Percentiles rank a stretch among this genome's conserved stretches.
Conservation (phyloP, 2,888 invertebrate genomes). For the Sphaerophoria taeniata region DNA sequence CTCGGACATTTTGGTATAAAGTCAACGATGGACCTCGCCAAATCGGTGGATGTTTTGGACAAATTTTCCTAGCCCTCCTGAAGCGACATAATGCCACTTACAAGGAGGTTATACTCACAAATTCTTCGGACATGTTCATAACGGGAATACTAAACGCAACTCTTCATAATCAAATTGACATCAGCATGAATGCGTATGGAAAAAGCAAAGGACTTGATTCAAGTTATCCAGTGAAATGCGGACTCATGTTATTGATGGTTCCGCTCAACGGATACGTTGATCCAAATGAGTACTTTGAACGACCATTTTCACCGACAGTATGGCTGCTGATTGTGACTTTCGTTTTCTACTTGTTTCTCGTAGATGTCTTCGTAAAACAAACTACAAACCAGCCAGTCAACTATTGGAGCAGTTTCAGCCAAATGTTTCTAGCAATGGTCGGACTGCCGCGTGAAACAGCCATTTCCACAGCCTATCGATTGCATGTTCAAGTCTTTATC, state of each 20-base stretch:
- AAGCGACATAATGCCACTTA: slow-evolving; percentile 47
- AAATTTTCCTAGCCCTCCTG: slow-evolving; percentile 29
- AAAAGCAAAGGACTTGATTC: neutral
- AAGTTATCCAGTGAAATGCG: slow-evolving; percentile 38
- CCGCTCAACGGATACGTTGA: slow-evolving; percentile 33
- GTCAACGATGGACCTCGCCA: neutral
- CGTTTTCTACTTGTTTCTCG: neutral
- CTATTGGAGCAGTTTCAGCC: slow-evolving; percentile 30
- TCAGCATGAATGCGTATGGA: slow-evolving; percentile 49
- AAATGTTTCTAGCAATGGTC: slow-evolving; percentile 30
- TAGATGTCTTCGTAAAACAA: slow-evolving; percentile 2
- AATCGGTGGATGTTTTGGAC: slow-evolving; percentile 41
- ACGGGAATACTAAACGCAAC: slow-evolving; percentile 30
- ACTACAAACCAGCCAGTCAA: neutral
- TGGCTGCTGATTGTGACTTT: slow-evolving; percentile 19
- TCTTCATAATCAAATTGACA: slow-evolving; percentile 24
- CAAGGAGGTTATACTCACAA: slow-evolving; percentile 32
- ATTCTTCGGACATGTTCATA: neutral
- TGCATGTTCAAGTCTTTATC: slow-evolving; percentile 38
- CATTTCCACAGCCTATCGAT: slow-evolving; percentile 4
- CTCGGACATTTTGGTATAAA: slow-evolving; percentile 40
- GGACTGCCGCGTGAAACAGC: neutral
- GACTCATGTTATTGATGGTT: slow-evolving; percentile 9
- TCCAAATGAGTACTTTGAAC: slow-evolving; percentile 44
- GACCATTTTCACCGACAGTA: slow-evolving; percentile 14